Conservation (phyloP, 2,797 vertebrate species). For the Erethizon dorsatum region DNA sequence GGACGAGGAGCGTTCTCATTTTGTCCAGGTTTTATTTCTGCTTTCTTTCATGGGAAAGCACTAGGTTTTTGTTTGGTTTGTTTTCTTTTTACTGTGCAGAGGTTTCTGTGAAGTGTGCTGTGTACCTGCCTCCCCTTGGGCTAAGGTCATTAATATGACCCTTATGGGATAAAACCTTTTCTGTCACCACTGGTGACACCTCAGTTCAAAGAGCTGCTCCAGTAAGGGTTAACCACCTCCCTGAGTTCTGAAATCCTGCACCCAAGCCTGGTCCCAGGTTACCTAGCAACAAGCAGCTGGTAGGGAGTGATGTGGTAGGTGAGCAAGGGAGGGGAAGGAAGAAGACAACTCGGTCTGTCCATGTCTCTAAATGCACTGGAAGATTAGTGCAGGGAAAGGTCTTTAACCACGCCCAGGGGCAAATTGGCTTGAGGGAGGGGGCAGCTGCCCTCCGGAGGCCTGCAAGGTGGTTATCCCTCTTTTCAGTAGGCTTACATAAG, state of each 20-base stretch:
- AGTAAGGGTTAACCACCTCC: slow-evolving; percentile 59
- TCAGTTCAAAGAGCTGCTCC: not conserved
- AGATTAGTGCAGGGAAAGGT: not conserved
- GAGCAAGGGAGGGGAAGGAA: slow-evolving; percentile 11
- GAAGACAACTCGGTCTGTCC: slow-evolving; percentile 6
- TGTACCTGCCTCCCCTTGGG: not conserved
- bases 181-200: no score
- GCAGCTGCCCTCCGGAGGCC: not conserved
- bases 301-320: not conserved
- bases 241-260: slow-evolving; percentile 53
- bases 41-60: not conserved
- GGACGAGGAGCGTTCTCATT: not conserved
- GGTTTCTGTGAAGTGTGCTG: not conserved
- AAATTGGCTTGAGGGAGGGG: not conserved
- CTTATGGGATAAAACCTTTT: not conserved
- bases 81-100: not conserved
- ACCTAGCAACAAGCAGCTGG: slow-evolving; percentile 81
- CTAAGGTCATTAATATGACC: not conserved
- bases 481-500: slow-evolving; percentile 51
- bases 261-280: slow-evolving; percentile 68
- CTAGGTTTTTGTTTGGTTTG: not conserved
- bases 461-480: not conserved
- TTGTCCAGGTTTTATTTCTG: not conserved
- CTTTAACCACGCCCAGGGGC: slow-evolving; percentile 15
- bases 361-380: slow-evolving; percentile 34